A percentile compares a stretch with the other conserved stretches of the same genome.
These are phyloP conservation scores for Cephonodes hylas DNA, from an alignment of 2,888 invertebrate genomes.

Conservation along the genomic window DNA sequence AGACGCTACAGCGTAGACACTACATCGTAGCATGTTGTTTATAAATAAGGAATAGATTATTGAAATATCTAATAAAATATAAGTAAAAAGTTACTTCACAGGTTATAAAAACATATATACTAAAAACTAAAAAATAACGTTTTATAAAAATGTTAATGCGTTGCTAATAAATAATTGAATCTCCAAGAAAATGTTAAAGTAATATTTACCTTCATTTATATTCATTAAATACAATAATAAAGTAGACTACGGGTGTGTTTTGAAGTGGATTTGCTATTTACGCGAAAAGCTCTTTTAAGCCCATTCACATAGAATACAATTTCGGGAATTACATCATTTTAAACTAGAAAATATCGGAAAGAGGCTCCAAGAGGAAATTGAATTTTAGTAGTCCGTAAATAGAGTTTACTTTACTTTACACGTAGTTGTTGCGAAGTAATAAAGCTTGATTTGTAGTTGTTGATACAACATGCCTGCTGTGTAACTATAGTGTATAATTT, in stretches of 20 bases:
- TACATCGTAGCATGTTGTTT: neutral
- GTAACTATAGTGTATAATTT: slow-evolving; percentile 9
- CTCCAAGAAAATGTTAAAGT: slow-evolving; percentile 45
- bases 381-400: slow-evolving; percentile 10
- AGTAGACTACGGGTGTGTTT: slow-evolving; percentile 45
- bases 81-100: neutral
- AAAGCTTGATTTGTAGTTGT: slow-evolving; percentile 11
- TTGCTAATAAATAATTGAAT: slow-evolving; percentile 38
- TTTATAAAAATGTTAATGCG: slow-evolving; percentile 9
- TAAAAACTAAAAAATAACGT: neutral
- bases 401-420: neutral
- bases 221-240: slow-evolving; percentile 61
- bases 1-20: neutral
- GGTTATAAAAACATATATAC: neutral
- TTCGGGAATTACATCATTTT: slow-evolving; percentile 21
- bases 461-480: slow-evolving; percentile 6
- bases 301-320: slow-evolving; percentile 28
- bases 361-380: slow-evolving; percentile 13
- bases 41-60: too few species aligned
- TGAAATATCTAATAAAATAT: neutral
- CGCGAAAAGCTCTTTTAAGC: slow-evolving; percentile 36
- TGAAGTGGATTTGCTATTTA: slow-evolving; percentile 26
- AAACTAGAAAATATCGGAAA: slow-evolving; percentile 15
- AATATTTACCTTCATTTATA: slow-evolving; percentile 60
- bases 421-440: neutral